Conservation (phyloP, 2,113 vertebrate species). For the Psittacula cyanocephala region DNA sequence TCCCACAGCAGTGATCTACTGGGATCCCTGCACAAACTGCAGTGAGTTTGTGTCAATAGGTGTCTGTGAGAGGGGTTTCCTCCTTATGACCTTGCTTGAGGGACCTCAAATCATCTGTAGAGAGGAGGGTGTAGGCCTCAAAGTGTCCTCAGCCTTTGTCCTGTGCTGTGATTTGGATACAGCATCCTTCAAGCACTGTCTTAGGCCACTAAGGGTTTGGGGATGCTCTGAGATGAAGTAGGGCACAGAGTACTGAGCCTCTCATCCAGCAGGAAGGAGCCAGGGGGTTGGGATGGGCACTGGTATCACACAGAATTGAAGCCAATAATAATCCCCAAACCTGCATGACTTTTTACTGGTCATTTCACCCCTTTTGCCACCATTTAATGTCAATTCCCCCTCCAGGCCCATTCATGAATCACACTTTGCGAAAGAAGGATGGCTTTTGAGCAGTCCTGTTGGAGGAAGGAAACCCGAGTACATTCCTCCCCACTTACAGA, state of each 20-base stretch:
- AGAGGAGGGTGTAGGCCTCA: not conserved
- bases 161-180: not conserved
- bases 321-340: not conserved
- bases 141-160: not conserved
- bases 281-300: not conserved
- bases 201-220: not conserved
- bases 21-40: no score
- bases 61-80: not conserved
- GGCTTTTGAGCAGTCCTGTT: not conserved
- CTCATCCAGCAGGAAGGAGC: not conserved
- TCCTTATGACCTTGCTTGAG: not conserved
- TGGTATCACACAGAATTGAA: not conserved
- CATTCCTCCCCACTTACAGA: not conserved
- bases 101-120: not conserved
- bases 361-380: not conserved
- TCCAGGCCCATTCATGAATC: not conserved
- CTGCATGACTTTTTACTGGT: not conserved
- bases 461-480: not conserved
- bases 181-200: not conserved
- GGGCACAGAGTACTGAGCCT: not conserved
- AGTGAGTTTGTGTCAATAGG: not conserved
- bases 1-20: fast-evolving
- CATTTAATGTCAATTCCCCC: not conserved
- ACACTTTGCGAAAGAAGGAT: not conserved
- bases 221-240: not conserved